Percentiles rank a stretch among this genome's conserved stretches.
These are phyloP conservation scores for Andrena bicolor DNA, from an alignment of 2,888 invertebrate genomes.

Conservation along the genomic window DNA sequence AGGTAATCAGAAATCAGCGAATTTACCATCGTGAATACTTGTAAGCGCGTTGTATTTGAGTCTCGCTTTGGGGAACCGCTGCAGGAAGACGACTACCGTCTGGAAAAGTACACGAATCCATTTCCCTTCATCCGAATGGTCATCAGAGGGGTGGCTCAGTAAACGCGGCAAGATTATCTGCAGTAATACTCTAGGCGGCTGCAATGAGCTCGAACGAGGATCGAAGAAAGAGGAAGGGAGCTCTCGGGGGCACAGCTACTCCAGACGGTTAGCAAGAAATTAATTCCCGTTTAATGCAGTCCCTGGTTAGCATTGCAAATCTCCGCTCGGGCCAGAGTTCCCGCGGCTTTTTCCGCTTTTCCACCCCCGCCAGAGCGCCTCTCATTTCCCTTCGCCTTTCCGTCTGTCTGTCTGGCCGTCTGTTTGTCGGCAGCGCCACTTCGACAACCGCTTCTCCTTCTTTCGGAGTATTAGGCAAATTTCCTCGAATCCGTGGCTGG, in stretches of 20 bases:
- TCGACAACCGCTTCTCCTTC: constrained; percentile 66
- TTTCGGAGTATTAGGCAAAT: constrained; percentile 74
- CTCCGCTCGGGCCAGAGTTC: constrained; percentile 61
- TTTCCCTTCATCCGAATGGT: constrained; percentile 60
- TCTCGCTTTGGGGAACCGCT: constrained; percentile 12
- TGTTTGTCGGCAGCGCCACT: constrained; percentile 48
- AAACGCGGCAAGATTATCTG: constrained; percentile 78
- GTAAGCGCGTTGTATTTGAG: constrained; percentile 35
- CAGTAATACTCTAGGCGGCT: constrained; percentile 68
- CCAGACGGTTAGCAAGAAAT: constrained; percentile 83
- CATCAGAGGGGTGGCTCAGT: constrained; percentile 56
- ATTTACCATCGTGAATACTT: neutral
- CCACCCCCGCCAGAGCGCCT: constrained; percentile 8
- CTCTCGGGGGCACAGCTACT: constrained; percentile 74
- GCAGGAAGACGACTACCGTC: neutral
- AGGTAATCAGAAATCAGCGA: constrained; percentile 9
- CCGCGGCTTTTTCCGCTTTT: constrained; percentile 65
- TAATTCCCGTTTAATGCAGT: constrained; percentile 84
- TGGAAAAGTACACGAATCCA: constrained; percentile 44
- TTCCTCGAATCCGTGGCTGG: constrained; percentile 56
- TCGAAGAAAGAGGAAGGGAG: constrained; percentile 57
- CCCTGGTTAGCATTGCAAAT: constrained; percentile 84
- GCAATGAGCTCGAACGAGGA: constrained; percentile 39
- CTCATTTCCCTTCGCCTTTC: neutral
- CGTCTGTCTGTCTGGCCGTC: constrained; percentile 27